Evolutionary conservation across 2,888 invertebrate species (phyloP).

Genomic region (Chrysodeixis includens): DNA sequence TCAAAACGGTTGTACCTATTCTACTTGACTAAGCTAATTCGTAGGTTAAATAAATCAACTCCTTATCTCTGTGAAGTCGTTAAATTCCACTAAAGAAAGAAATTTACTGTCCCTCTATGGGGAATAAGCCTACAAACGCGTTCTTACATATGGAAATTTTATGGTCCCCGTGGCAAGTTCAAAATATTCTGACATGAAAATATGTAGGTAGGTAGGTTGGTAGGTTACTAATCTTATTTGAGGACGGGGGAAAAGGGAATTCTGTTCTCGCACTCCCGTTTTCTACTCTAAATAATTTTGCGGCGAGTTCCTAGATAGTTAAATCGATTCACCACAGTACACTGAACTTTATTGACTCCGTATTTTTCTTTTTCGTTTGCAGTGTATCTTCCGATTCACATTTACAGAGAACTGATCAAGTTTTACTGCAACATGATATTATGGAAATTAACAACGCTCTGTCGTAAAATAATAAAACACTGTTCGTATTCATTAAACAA

Average conservation of each 20-base stretch:
- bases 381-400: neutral
- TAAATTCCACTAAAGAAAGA: conserved; percentile 2
- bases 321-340: neutral
- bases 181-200: neutral
- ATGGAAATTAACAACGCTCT: conserved; percentile 17
- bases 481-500: conserved; percentile 25
- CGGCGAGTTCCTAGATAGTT: neutral
- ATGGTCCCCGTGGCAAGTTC: conserved; percentile 3
- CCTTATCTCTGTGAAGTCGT: neutral
- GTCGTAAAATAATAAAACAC: conserved; percentile 25
- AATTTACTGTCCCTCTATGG: conserved; percentile 1
- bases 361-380: neutral
- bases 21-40: neutral
- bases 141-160: conserved; percentile 5
- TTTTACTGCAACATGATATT: conserved; percentile 21
- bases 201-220: neutral
- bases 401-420: neutral
- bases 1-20: neutral
- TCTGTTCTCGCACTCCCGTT: neutral
- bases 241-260: conserved; percentile 3
- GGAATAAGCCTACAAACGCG: conserved; percentile 5
- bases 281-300: conserved; percentile 1
- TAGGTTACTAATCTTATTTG: conserved; percentile 2
- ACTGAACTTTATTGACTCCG: conserved; percentile 1
- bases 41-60: neutral